Percentiles rank a stretch among this genome's conserved stretches.
Conservation (phyloP, 1,140 invertebrate genomes). For the Delia radicum region DNA sequence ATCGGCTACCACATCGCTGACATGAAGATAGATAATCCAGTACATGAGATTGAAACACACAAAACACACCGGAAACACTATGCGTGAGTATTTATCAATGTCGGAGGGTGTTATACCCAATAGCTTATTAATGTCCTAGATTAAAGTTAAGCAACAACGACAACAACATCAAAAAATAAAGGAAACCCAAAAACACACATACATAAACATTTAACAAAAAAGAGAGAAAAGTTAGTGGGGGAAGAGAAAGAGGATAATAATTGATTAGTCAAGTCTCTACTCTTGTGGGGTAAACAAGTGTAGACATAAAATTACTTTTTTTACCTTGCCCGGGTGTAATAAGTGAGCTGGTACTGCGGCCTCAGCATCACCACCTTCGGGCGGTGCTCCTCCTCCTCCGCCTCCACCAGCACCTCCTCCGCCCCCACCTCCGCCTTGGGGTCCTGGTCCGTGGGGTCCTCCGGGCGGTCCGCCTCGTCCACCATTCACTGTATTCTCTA, state of each 20-base stretch:
- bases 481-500: conserved; percentile 88
- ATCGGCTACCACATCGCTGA: conserved; percentile 90
- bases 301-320: conserved; percentile 48
- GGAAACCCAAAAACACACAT: not conserved
- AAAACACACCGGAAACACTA: conserved; percentile 95
- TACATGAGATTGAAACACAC: conserved; percentile 98
- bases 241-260: conserved; percentile 21
- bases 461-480: conserved; percentile 64
- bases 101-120: conserved; percentile 90
- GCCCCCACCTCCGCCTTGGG: conserved; percentile 41
- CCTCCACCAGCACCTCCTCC: conserved; percentile 61
- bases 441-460: conserved; percentile 58
- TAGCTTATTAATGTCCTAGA: conserved; percentile 79
- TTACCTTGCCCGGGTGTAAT: conserved; percentile 75
- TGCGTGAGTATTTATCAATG: conserved; percentile 95
- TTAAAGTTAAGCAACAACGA: not conserved
- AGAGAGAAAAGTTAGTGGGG: not conserved
- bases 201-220: not conserved
- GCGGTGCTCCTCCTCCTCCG: conserved; percentile 63
- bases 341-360: conserved; percentile 73
- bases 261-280: conserved; percentile 10
- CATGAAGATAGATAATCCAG: conserved; percentile 96
- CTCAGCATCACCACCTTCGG: conserved; percentile 61
- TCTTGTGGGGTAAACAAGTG: not conserved
- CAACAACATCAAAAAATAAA: not conserved